phyloP scores from a whole-genome alignment of 2,888 invertebrate genomes.

The Drosophila hamatofila region DNA sequence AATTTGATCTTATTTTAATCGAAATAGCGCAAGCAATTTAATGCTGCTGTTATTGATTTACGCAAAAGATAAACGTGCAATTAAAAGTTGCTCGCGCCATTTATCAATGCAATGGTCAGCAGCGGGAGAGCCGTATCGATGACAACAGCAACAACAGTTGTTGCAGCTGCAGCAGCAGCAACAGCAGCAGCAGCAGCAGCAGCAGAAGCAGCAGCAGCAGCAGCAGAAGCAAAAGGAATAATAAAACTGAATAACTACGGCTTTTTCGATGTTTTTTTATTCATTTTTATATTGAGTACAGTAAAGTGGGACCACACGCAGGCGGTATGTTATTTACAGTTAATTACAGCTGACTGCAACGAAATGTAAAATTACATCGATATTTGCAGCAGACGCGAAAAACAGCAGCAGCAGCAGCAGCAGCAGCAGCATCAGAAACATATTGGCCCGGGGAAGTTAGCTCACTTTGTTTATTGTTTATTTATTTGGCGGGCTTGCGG shows the following conservation, averaged over 20 bases:
- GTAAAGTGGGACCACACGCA: slow-evolving; percentile 63
- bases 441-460: slow-evolving; percentile 32
- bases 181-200: slow-evolving; percentile 27
- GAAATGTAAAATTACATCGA: slow-evolving; percentile 74
- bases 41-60: slow-evolving; percentile 47
- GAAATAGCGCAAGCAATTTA: slow-evolving; percentile 15
- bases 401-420: slow-evolving; percentile 26
- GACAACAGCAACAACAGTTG: slow-evolving; percentile 47
- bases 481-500: slow-evolving; percentile 60
- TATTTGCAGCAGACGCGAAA: slow-evolving; percentile 63
- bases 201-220: slow-evolving; percentile 16
- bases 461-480: slow-evolving; percentile 44
- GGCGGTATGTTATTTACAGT: slow-evolving; percentile 74
- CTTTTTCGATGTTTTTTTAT: slow-evolving; percentile 45
- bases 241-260: slow-evolving; percentile 54
- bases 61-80: slow-evolving; percentile 49
- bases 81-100: slow-evolving; percentile 55
- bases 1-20: slow-evolving; percentile 26
- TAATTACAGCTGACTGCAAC: slow-evolving; percentile 73
- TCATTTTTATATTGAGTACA: slow-evolving; percentile 51
- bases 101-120: slow-evolving; percentile 63
- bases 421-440: slow-evolving; percentile 24
- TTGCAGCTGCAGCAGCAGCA: slow-evolving; percentile 5
- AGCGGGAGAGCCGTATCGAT: slow-evolving; percentile 46
- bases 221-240: slow-evolving; percentile 32